phyloP scores from a whole-genome alignment of 2,888 invertebrate genomes.

The Trichacis sp. region DNA sequence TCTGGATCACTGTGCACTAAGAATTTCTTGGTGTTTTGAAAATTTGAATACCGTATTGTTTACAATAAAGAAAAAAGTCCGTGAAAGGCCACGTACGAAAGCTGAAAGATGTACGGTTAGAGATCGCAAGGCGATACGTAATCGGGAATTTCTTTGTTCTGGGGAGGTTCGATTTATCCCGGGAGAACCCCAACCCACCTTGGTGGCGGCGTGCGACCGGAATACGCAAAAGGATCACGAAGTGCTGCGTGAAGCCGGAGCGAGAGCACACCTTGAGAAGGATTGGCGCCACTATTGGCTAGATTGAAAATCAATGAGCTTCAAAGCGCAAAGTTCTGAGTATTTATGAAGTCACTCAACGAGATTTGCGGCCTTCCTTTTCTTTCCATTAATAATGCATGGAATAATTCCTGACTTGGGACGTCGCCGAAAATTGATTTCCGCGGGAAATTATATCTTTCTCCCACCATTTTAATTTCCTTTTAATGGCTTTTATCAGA shows the following conservation, averaged over 20 bases:
- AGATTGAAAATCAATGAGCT: constrained; percentile 59
- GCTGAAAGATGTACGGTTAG: constrained; percentile 4
- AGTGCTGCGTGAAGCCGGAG: constrained; percentile 37
- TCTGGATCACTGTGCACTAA: too few species aligned
- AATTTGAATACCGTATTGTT: constrained; percentile 1
- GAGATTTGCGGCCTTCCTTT: constrained; percentile 32
- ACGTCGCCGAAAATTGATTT: constrained; percentile 1
- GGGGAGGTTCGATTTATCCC: constrained; percentile 40
- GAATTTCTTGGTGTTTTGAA: too few species aligned
- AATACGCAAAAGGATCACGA: constrained; percentile 43
- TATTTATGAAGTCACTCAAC: constrained; percentile 43
- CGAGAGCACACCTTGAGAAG: constrained; percentile 27
- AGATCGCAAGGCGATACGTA: constrained; percentile 32
- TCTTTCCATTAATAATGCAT: constrained; percentile 15
- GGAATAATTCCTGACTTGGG: neutral
- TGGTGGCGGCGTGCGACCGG: constrained; percentile 34
- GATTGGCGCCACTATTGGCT: constrained; percentile 43
- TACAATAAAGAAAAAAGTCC: constrained; percentile 23
- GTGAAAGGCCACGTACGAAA: constrained; percentile 27
- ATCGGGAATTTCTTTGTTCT: constrained; percentile 43
- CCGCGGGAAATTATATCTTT: too few species aligned
- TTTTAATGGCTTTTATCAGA: too few species aligned
- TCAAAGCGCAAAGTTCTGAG: constrained; percentile 46
- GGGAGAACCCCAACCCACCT: constrained; percentile 26
- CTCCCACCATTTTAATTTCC: too few species aligned